A percentile compares a stretch with the other conserved stretches of the same genome.
Evolutionary conservation across 1,140 invertebrate genomes (phyloP).

Genomic region (Mactra quadrangularis): DNA sequence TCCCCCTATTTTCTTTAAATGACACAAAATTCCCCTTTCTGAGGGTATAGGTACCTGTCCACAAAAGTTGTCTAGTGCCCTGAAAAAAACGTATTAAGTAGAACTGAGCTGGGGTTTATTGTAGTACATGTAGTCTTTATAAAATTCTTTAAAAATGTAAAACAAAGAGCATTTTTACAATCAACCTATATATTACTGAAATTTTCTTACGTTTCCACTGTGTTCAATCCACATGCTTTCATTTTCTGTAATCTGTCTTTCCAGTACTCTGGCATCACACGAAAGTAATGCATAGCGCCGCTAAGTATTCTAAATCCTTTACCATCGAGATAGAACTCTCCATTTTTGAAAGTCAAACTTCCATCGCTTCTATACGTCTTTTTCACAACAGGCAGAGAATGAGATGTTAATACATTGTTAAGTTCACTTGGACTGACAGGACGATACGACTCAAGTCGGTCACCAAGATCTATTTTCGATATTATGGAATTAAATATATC

Average conservation of each 20-base stretch:
- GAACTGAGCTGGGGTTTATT: no score
- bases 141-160: no score
- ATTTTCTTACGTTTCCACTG: conserved; percentile 85
- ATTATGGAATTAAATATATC: conserved; percentile 14
- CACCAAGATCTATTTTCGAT: not conserved
- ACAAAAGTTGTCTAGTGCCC: no score
- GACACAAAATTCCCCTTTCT: no score
- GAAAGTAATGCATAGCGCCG: conserved; percentile 86
- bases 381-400: conserved; percentile 18
- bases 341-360: conserved; percentile 72
- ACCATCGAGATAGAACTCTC: conserved; percentile 77
- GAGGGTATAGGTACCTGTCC: no score
- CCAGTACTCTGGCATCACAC: conserved; percentile 85
- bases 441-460: not conserved
- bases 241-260: conserved; percentile 85
- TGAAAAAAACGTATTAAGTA: no score
- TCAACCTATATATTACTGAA: no score
- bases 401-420: not conserved
- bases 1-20: no score
- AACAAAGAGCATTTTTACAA: no score
- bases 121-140: no score
- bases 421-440: conserved; percentile 3
- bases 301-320: conserved; percentile 79
- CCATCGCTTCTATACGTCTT: conserved; percentile 60
- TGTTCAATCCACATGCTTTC: conserved; percentile 85